Evolutionary conservation across 2,113 vertebrate genomes (phyloP), one percentile per base, ranked within the genome.

Genomic region (Cebidichthys violaceus): DNA sequence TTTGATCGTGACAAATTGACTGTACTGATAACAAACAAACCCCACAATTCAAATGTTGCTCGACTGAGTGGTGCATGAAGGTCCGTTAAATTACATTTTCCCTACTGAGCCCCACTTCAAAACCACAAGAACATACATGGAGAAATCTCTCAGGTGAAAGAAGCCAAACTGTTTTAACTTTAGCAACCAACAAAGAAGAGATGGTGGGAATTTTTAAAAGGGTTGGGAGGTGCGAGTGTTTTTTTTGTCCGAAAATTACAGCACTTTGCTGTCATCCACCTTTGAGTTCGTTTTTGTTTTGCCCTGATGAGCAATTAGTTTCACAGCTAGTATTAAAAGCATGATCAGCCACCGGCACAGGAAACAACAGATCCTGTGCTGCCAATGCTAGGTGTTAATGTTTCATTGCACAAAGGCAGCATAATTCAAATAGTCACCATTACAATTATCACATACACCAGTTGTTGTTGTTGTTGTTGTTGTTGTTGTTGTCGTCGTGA

Each of bases 321-420:
- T 86, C 76, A 77, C 70, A 41, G 73, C 70, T 37, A 47, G 57
- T 50, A 74, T 77, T 70, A 82, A 88, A 84, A 72, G 59, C 69
- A 41, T 45, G 15, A 75, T 86, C 70, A 86, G 35, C 77, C 65
- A 68, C 31, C 45, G 24, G 52, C 65, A 70, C 57, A 54, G 74
- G 45, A 82, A 87, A 70, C 78, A 79, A 75, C 84, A 81, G 84
- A 47, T 33, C 69, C 47, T 61, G 43, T n/a, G 73, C 76, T 39
- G 73, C 64, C 75, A 73, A 29, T 64, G 22, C 60, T 33, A 64
- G 18, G 37, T 77, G 84, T 75, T 66, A 66, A 81, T 60, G 67
- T 60, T 65, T 60, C 2, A 5, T 70, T 54, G 14, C 45, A 82
- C 27, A 8, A 43, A 43, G 69, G 20, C 59, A 29, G 41, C 33